Conservation (phyloP, 2,113 vertebrate genomes). For the Catharus minimus region DNA sequence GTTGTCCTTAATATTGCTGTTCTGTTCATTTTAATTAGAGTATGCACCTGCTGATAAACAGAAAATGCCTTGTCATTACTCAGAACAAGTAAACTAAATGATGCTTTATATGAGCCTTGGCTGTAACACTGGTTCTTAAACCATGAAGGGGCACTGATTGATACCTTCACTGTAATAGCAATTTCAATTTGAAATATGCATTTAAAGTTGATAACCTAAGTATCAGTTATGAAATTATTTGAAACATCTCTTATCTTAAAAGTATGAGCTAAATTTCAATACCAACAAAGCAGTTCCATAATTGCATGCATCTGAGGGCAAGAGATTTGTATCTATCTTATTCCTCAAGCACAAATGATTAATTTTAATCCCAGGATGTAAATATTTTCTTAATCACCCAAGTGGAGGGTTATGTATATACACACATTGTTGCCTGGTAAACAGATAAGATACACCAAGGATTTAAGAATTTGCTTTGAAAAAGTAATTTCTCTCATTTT, state of each 20-base stretch:
- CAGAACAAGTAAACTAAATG: background rate
- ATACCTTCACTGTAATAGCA: background rate
- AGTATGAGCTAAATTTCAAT: background rate
- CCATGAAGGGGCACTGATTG: background rate
- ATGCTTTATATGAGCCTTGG: background rate
- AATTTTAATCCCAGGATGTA: background rate
- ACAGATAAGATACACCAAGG: background rate
- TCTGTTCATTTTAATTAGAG: conserved; percentile 6
- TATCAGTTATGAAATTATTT: background rate
- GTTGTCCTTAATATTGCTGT: background rate
- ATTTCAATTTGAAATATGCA: background rate
- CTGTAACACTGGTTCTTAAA: background rate
- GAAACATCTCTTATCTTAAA: background rate
- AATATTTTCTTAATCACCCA: background rate
- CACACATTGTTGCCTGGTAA: background rate
- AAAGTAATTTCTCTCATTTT: background rate
- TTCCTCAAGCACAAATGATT: background rate
- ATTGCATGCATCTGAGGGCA: background rate
- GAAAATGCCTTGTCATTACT: background rate
- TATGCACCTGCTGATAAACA: background rate
- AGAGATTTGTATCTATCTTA: background rate
- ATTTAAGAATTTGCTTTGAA: background rate
- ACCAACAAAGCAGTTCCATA: background rate
- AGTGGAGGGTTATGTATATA: background rate
- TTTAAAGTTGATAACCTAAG: background rate